These are phyloP conservation scores for Lypha dubia DNA, from an alignment of 2,888 invertebrate species.

Conservation along the genomic window DNA sequence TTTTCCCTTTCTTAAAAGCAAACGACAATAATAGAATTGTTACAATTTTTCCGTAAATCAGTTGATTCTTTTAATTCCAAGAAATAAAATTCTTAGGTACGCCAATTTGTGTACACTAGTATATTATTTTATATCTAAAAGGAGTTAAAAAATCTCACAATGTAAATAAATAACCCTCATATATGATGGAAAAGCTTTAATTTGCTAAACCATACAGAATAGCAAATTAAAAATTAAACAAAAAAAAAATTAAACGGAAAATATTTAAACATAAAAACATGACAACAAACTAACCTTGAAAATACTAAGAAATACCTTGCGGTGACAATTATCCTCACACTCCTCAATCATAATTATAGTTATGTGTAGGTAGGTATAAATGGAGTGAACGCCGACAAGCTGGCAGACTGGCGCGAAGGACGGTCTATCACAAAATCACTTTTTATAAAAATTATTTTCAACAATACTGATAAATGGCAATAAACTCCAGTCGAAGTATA, in stretches of 20 bases:
- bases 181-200: background rate
- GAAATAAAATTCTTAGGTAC: too few relatives aligned
- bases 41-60: too few relatives aligned
- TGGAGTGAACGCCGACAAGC: background rate
- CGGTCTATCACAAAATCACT: background rate
- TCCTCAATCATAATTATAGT: conserved; percentile 72
- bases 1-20: too few relatives aligned
- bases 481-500: too few relatives aligned
- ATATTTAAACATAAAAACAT: conserved; percentile 1
- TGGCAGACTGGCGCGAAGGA: background rate
- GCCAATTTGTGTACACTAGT: too few relatives aligned
- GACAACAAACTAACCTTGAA: conserved; percentile 77
- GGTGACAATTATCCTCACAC: conserved; percentile 77
- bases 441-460: background rate
- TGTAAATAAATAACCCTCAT: too few relatives aligned
- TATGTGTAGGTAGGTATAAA: background rate
- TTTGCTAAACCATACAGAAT: background rate
- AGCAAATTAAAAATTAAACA: background rate
- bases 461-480: background rate
- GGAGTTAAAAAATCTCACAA: too few relatives aligned
- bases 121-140: too few relatives aligned
- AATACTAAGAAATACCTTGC: conserved; percentile 77
- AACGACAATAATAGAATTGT: too few relatives aligned
- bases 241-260: background rate
- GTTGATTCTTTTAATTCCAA: too few relatives aligned